Percentiles rank a stretch among this genome's conserved stretches.
These are phyloP conservation scores for Chelonoidis abingdonii DNA, from an alignment of 2,113 vertebrate genomes.

Conservation along the genomic window DNA sequence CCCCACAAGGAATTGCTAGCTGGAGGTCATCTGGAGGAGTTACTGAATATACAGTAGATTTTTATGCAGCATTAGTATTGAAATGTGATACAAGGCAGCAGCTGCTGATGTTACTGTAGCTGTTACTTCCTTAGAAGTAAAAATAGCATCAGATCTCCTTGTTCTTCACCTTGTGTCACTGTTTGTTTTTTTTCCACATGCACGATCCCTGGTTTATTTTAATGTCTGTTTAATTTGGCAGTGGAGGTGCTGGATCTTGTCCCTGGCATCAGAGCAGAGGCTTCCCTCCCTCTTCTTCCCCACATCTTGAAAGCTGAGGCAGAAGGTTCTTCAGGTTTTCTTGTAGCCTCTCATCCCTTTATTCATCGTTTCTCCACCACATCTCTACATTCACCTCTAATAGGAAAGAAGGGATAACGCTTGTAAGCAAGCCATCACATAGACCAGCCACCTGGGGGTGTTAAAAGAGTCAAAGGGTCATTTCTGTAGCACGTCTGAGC, in stretches of 20 bases:
- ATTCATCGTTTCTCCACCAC: neutral
- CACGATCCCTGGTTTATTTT: neutral
- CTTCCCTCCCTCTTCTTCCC: constrained; percentile 2
- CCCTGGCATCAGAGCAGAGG: constrained; percentile 38
- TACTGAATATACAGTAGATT: neutral
- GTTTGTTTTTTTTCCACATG: constrained; percentile 28
- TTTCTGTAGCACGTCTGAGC: accelerated
- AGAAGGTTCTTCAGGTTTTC: neutral
- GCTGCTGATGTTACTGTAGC: accelerated
- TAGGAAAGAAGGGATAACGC: neutral
- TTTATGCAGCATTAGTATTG: accelerated
- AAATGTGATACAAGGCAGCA: accelerated
- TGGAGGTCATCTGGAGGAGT: neutral
- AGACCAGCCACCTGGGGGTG: neutral
- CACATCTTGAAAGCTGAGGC: neutral
- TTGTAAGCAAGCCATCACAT: neutral
- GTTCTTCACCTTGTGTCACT: constrained; percentile 59
- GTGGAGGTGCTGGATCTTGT: constrained; percentile 29
- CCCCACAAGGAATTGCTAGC: neutral
- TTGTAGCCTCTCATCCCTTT: neutral
- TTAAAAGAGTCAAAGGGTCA: neutral
- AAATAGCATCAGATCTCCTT: constrained; percentile 6
- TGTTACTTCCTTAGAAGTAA: neutral
- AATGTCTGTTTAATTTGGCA: neutral
- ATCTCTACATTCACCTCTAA: neutral